Base-by-base conservation (phyloP, 1,140 invertebrate species). In the Zophobas atratus region DNA sequence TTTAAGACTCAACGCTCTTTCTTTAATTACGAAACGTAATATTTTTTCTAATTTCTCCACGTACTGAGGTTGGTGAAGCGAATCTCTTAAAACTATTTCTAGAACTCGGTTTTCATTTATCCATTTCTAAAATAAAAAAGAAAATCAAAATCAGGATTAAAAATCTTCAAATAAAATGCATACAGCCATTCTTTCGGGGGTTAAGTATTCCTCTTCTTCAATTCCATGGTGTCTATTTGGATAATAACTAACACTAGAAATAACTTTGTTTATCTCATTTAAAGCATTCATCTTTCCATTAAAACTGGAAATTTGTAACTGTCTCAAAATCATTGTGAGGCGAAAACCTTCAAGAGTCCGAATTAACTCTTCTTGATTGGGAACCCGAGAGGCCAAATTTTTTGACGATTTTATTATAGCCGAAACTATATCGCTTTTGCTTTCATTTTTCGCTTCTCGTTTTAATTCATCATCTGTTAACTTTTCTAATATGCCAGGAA, bases 241-340 rank as follows among this genome's bases (percentile, higher is more conserved):
- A 87, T 97, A 96, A 85, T 96, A 97, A 57, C 93, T 93, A 48
- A 98, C 95, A 85, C 93, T 95, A 36, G 94, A 93, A 56, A 99
- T 97, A 36, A 99, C 95, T 91, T 99, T 98, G 88, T 99, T 99
- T 46, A 99, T 96, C 91, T 99, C 98, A 88, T 99, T 99, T 43
- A 99, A 89, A 38, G 98, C 97, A 87, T 98, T 99, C 98, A 99
- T 99, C 90, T 99, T 99, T 5, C 98, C 97, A 89, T 99, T 99
- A 85, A 99, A 99, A 48, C 97, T 99, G 8, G 97, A 99, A 85
- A 99, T 98, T 91, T 98, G 96, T 70, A 99, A 88, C 82, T 98
- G 92, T 85, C 97, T 89, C 78, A 99, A 89, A 82, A 99, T 98
- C 95, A 99, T 98, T 90, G 98, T 97, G 77, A 99, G 89, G 83